Evolutionary conservation across 2,113 vertebrate species (phyloP), one percentile per base, ranked within the genome.

Genomic region (Saccopteryx leptura): DNA sequence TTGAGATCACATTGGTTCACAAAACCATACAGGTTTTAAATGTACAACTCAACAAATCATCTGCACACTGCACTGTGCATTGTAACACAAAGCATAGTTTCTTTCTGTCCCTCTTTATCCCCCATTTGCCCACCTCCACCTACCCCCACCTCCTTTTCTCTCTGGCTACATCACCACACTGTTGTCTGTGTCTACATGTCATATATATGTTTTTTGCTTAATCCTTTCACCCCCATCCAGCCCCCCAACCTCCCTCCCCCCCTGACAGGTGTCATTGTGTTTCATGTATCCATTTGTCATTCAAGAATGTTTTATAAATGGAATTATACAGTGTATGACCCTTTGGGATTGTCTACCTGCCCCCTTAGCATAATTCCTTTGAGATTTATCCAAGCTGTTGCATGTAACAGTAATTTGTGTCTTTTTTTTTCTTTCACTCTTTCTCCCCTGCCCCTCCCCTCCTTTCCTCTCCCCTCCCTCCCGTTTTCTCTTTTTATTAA

Each of bases 271-370:
- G 46, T 75, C 72, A 75, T 23, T 26, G 12, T 75, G 46, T 50
- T 50, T 39, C 46, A 74, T 74, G 71, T 50, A 74, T 74, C 12
- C 46, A 28, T 84, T 75, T 84, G 75, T 90, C 46, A 75, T 90
- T 95, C 68, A 92, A 71, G n/a, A 87, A 87, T 90, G 39, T 90
- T 92, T 61, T 26, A 24, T 81, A 89, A 92, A 95, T 84, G 71
- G 33, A 94, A 92, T 90, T 82, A 63, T 12, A 80, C 1, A 68
- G 26, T 90, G 79, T 92, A 7, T 97, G 75, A 90, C 54, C 31
- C 79, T 94, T 83, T 15, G 46, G 33, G 28, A 58, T 63, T 97
- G n/a, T 88, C 6, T 63, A 75, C 60, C 80, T 60, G 31, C 0
- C 0, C 26, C 28, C 48, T 81, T 31, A 60, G 31, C n/a, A 28